These are phyloP conservation scores for Lerema accius DNA, from an alignment of 1,140 invertebrate genomes.

Conservation along the genomic window DNA sequence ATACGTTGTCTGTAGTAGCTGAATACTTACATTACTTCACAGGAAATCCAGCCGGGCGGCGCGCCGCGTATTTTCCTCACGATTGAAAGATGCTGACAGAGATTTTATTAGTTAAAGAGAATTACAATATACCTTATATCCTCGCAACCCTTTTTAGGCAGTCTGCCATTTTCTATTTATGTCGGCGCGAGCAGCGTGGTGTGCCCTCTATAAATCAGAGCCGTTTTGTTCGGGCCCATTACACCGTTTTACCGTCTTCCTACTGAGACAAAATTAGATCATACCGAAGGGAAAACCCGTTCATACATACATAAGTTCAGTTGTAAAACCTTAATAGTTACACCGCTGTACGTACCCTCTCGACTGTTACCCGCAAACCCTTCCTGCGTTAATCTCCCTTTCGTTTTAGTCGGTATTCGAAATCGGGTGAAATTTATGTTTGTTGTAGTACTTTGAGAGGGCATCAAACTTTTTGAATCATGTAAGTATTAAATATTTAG, in stretches of 20 bases:
- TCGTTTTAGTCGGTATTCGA: neutral
- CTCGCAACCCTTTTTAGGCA: conserved; percentile 61
- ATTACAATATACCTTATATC: conserved; percentile 53
- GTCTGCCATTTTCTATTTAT: conserved; percentile 63
- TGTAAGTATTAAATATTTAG: too few relatives aligned
- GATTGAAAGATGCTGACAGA: conserved; percentile 11
- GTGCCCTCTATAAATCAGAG: conserved; percentile 68
- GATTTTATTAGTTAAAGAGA: conserved; percentile 46
- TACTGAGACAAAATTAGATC: conserved; percentile 74
- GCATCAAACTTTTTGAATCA: too few relatives aligned
- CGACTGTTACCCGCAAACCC: conserved; percentile 7
- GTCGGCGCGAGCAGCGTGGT: conserved; percentile 60
- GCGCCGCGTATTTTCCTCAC: neutral
- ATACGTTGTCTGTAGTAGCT: too few relatives aligned
- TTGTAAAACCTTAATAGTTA: conserved; percentile 69
- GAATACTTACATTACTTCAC: too few relatives aligned
- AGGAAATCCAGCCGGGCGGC: neutral
- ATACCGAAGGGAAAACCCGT: conserved; percentile 62
- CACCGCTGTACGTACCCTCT: conserved; percentile 40
- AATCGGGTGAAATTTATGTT: conserved; percentile 1
- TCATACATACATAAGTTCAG: conserved; percentile 59
- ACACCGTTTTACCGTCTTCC: conserved; percentile 71
- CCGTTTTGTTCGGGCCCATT: conserved; percentile 71
- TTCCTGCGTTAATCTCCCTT: conserved; percentile 16
- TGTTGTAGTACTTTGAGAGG: too few relatives aligned